Percentiles rank a stretch among this genome's conserved stretches.
phyloP scores from a whole-genome alignment of 2,888 invertebrate genomes.

The Notocelia uddmanniana region DNA sequence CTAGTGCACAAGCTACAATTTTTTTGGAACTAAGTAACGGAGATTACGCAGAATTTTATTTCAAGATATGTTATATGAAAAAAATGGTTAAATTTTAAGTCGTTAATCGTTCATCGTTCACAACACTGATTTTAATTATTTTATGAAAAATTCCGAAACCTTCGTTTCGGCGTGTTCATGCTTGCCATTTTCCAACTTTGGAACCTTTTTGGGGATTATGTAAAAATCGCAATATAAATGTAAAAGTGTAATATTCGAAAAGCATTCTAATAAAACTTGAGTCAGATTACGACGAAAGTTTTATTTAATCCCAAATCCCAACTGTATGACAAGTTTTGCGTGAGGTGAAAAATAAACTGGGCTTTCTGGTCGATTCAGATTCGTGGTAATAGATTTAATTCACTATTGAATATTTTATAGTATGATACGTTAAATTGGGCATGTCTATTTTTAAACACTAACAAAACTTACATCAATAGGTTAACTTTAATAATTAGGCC shows the following conservation, averaged over 20 bases:
- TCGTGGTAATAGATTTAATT: background rate
- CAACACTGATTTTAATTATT: no score
- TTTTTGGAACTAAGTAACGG: no score
- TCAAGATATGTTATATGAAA: no score
- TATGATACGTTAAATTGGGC: background rate
- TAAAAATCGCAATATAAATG: constrained; percentile 73
- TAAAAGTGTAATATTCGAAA: constrained; percentile 62
- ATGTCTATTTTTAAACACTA: background rate
- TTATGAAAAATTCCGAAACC: no score
- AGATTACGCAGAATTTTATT: no score
- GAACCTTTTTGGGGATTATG: constrained; percentile 62
- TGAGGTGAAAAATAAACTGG: background rate
- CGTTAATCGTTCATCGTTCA: no score
- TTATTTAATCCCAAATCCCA: constrained; percentile 64
- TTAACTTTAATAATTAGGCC: background rate
- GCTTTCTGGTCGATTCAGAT: background rate
- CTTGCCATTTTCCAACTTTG: constrained; percentile 21
- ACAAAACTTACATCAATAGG: no score
- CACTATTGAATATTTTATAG: background rate
- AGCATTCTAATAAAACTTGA: constrained; percentile 67
- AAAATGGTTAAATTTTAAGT: no score
- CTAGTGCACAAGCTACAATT: no score
- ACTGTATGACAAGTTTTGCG: constrained; percentile 53
- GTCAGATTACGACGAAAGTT: constrained; percentile 59
- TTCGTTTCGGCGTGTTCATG: background rate